A percentile compares a stretch with the other conserved stretches of the same genome.
These are phyloP conservation scores for Microplitis deprimator DNA, from an alignment of 2,888 invertebrate genomes.

Conservation along the genomic window DNA sequence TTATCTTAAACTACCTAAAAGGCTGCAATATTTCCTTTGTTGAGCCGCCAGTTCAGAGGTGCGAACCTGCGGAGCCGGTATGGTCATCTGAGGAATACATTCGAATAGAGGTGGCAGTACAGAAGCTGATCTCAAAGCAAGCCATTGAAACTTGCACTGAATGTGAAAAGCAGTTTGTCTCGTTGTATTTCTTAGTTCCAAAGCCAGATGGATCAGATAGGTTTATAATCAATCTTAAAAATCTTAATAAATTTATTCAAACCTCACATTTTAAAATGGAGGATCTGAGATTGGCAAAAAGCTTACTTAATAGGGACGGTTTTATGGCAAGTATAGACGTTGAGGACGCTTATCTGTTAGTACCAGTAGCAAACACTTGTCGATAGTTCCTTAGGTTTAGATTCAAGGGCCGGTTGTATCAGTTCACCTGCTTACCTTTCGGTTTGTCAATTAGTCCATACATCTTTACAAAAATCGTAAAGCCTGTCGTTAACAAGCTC, in stretches of 20 bases:
- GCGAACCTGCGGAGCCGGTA: background rate
- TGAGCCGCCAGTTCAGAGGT: constrained; percentile 20
- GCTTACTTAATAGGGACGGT: background rate
- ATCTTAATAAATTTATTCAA: constrained; percentile 8
- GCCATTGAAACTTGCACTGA: constrained; percentile 35
- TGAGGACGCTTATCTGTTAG: constrained; percentile 25
- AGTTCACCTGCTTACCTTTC: constrained; percentile 29
- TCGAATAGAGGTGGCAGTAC: background rate
- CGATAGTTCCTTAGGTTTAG: constrained; percentile 22
- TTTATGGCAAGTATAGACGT: constrained; percentile 28
- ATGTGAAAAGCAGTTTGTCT: constrained; percentile 26
- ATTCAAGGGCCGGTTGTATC: constrained; percentile 13
- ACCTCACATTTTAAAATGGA: constrained; percentile 9
- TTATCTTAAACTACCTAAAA: background rate
- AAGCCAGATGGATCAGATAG: constrained; percentile 14
- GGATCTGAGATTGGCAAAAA: constrained; percentile 10
- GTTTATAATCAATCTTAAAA: constrained; percentile 21
- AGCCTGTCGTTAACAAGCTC: constrained; percentile 6
- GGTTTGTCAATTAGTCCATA: background rate
- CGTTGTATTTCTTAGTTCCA: constrained; percentile 4
- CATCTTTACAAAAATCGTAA: constrained; percentile 19
- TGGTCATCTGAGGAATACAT: constrained; percentile 9
- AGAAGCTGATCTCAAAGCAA: constrained; percentile 19
- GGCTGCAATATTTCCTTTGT: constrained; percentile 23
- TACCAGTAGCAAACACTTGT: constrained; percentile 9